Evolutionary conservation across 1,140 invertebrate genomes (phyloP).

Genomic region (Drosophila kohkoa): DNA sequence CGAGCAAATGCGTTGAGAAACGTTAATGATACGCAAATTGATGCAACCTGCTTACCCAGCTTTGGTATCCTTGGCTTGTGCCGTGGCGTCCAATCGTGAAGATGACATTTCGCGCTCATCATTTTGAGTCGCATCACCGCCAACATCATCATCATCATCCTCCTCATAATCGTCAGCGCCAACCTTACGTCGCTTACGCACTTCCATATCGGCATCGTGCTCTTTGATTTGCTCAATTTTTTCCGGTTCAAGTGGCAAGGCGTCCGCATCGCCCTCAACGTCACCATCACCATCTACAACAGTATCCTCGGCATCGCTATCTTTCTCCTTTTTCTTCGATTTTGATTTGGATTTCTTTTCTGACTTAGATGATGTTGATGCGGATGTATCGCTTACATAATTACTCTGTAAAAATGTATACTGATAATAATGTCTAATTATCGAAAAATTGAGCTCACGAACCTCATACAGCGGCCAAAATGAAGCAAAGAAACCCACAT

Average conservation of each 20-base stretch:
- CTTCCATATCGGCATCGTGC: conserved; percentile 77
- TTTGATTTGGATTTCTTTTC: conserved; percentile 87
- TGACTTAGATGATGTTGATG: conserved; percentile 71
- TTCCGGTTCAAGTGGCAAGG: conserved; percentile 69
- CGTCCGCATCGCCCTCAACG: conserved; percentile 67
- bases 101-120: background rate
- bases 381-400: conserved; percentile 57
- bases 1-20: conserved; percentile 59
- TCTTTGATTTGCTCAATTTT: conserved; percentile 83
- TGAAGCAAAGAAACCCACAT: conserved; percentile 99
- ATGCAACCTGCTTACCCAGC: conserved; percentile 71
- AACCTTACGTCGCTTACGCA: conserved; percentile 70
- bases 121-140: conserved; percentile 23
- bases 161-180: conserved; percentile 74
- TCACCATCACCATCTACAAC: conserved; percentile 70
- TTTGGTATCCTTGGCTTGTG: conserved; percentile 67
- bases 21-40: conserved; percentile 44
- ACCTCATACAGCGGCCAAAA: conserved; percentile 99
- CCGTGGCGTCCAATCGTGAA: conserved; percentile 23
- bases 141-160: conserved; percentile 55
- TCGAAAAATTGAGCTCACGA: conserved; percentile 48
- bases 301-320: conserved; percentile 87
- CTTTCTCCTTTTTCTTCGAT: conserved; percentile 91
- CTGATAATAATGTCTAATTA: background rate
- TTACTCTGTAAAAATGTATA: conserved; percentile 60